Conservation (phyloP, 2,888 invertebrate species). For the Timema podura region DNA sequence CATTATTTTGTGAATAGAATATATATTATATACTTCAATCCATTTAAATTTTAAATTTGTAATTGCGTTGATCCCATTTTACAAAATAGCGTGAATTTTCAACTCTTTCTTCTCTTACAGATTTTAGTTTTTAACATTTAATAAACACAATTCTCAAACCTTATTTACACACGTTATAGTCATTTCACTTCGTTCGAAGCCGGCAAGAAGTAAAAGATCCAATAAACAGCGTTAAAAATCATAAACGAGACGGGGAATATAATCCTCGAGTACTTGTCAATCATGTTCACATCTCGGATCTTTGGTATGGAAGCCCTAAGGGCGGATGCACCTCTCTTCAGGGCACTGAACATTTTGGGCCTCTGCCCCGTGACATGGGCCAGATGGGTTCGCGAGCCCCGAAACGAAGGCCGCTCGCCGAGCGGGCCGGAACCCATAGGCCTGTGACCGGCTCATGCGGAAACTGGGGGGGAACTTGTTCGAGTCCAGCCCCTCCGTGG, state of each 20-base stretch:
- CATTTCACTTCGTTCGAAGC: slow-evolving; percentile 23
- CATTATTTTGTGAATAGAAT: too few relatives aligned
- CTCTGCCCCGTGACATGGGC: slow-evolving; percentile 44
- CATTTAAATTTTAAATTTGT: too few relatives aligned
- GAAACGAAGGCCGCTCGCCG: slow-evolving; percentile 52
- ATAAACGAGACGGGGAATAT: slow-evolving; percentile 95
- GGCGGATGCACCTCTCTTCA: slow-evolving; percentile 79
- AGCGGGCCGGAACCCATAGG: slow-evolving; percentile 43
- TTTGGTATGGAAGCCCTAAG: slow-evolving; percentile 88
- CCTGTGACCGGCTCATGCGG: slow-evolving; percentile 61
- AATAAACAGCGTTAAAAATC: slow-evolving; percentile 92
- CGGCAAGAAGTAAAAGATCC: slow-evolving; percentile 79
- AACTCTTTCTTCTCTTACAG: too few relatives aligned
- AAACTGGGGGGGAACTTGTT: slow-evolving; percentile 70
- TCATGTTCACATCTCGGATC: slow-evolving; percentile 95
- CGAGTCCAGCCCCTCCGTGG: slow-evolving; percentile 49
- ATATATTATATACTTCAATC: too few relatives aligned
- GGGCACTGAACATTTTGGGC: slow-evolving; percentile 73
- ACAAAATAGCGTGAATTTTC: too few relatives aligned
- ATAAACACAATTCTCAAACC: too few relatives aligned
- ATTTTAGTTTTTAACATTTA: too few relatives aligned
- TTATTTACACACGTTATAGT: neutral
- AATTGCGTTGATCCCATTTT: too few relatives aligned
- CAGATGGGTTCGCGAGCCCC: slow-evolving; percentile 41
- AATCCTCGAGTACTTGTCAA: slow-evolving; percentile 95